phyloP scores from a whole-genome alignment of 2,888 invertebrate genomes.

The Aelia acuminata region DNA sequence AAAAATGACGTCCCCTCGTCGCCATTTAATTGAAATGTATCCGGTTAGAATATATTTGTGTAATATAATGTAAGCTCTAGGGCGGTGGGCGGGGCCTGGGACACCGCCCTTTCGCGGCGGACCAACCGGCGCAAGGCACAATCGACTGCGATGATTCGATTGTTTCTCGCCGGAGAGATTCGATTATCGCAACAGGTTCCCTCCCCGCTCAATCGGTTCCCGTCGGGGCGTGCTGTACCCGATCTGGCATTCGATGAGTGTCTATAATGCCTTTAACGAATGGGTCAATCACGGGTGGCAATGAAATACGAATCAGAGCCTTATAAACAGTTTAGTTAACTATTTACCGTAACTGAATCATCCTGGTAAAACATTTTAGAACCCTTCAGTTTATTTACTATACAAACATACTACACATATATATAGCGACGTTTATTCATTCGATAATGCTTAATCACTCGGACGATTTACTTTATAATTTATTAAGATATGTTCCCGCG shows the following conservation, averaged over 20 bases:
- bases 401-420: no score
- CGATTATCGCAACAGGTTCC: conserved; percentile 45
- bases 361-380: no score
- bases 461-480: no score
- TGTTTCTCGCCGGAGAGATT: not conserved
- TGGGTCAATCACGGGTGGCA: not conserved
- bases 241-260: not conserved
- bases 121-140: not conserved
- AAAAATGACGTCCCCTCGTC: conserved; percentile 28
- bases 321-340: not conserved
- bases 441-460: no score
- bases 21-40: conserved; percentile 39
- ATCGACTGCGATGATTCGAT: conserved; percentile 37
- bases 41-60: conserved; percentile 29
- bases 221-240: not conserved
- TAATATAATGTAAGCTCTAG: conserved; percentile 33
- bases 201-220: not conserved
- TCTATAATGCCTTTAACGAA: not conserved
- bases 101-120: conserved; percentile 31
- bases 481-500: no score
- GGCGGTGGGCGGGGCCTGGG: conserved; percentile 6
- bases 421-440: no score
- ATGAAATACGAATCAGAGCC: not conserved
- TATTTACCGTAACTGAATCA: no score
- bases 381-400: no score